These are phyloP conservation scores for Meganola albula DNA, from an alignment of 2,888 invertebrate genomes.

Conservation along the genomic window DNA sequence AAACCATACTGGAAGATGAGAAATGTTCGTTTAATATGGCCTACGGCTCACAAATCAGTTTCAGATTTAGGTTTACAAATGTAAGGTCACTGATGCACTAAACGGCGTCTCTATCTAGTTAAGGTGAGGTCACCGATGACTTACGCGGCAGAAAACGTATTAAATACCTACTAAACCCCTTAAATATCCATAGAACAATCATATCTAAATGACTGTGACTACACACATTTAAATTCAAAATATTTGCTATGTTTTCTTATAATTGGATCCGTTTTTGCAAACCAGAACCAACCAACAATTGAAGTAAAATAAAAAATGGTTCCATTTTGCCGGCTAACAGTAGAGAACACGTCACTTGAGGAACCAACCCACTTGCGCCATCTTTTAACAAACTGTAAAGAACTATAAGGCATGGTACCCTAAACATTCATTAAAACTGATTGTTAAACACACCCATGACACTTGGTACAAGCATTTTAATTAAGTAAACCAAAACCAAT, in stretches of 20 bases:
- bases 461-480: slow-evolving; percentile 7
- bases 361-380: slow-evolving; percentile 11
- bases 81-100: slow-evolving; percentile 18
- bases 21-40: slow-evolving; percentile 15
- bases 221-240: too few species aligned
- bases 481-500: slow-evolving; percentile 11
- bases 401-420: slow-evolving; percentile 8
- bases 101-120: slow-evolving; percentile 11
- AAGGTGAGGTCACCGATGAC: slow-evolving; percentile 15
- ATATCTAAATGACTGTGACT: too few species aligned
- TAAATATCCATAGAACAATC: too few species aligned
- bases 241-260: too few species aligned
- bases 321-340: slow-evolving; percentile 7
- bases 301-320: too few species aligned
- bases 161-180: too few species aligned
- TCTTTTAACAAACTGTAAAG: slow-evolving; percentile 10
- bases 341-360: slow-evolving; percentile 2
- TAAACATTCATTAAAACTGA: slow-evolving; percentile 9
- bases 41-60: slow-evolving; percentile 18
- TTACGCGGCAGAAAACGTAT: slow-evolving; percentile 15
- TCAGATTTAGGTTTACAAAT: slow-evolving; percentile 12
- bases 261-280: too few species aligned
- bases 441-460: slow-evolving; percentile 8
- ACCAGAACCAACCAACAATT: too few species aligned
- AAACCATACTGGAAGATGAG: slow-evolving; percentile 11